These are phyloP conservation scores for Passer domesticus DNA, from an alignment of 2,113 vertebrate species.

Conservation along the genomic window DNA sequence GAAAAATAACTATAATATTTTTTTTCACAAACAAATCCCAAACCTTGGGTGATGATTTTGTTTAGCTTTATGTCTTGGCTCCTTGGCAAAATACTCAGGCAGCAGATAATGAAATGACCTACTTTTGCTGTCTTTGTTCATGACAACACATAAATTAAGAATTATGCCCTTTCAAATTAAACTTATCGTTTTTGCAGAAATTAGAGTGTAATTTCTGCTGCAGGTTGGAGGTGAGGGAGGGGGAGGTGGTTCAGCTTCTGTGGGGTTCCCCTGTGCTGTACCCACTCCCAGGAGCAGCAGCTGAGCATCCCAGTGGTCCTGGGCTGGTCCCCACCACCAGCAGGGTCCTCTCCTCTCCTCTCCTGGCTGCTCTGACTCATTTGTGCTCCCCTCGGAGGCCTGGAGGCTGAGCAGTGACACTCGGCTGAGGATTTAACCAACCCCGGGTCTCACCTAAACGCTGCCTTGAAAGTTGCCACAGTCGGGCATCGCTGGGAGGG, in stretches of 20 bases:
- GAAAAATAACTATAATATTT: conserved; percentile 53
- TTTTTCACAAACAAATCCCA: neutral
- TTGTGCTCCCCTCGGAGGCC: neutral
- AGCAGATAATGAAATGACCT: conserved; percentile 63
- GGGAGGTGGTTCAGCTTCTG: neutral
- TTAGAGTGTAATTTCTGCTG: neutral
- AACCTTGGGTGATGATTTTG: conserved; percentile 61
- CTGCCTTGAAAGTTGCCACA: neutral
- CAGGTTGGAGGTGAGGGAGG: neutral
- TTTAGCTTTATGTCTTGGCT: conserved; percentile 58
- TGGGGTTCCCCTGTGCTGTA: neutral
- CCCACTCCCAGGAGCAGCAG: neutral
- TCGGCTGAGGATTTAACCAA: neutral
- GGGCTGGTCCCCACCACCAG: neutral
- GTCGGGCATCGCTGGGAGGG: fast-evolving
- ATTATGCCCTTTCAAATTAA: conserved; percentile 61
- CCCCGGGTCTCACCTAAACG: neutral
- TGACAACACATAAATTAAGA: conserved; percentile 65
- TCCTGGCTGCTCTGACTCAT: neutral
- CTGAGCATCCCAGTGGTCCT: neutral
- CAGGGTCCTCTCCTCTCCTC: neutral
- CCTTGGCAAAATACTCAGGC: conserved; percentile 33
- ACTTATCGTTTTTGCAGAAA: neutral
- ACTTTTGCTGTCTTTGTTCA: conserved; percentile 53
- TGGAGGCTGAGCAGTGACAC: neutral